A percentile compares a stretch with the other conserved stretches of the same genome.
These are phyloP conservation scores for Tenebrio molitor DNA, from an alignment of 1,140 invertebrate species.

Conservation along the genomic window DNA sequence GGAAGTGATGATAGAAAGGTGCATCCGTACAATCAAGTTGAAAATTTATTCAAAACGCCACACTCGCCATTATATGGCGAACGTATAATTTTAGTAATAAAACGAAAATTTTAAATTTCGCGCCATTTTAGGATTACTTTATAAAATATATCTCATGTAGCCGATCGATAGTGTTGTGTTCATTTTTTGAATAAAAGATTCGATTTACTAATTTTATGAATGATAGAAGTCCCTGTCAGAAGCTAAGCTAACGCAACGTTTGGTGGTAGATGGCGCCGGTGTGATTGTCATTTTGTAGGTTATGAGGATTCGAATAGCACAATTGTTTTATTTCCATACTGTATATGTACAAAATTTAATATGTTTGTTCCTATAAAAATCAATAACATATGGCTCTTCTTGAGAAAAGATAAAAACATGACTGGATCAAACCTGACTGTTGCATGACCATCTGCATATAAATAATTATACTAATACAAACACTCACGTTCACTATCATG, in stretches of 20 bases:
- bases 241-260: too few relatives aligned
- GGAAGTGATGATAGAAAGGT: conserved; percentile 53
- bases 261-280: too few relatives aligned
- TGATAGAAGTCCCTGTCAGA: too few relatives aligned
- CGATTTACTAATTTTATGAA: too few relatives aligned
- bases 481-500: conserved; percentile 49
- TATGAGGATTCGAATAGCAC: too few relatives aligned
- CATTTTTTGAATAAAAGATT: too few relatives aligned
- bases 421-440: conserved; percentile 43
- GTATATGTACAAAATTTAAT: conserved; percentile 52
- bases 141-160: too few relatives aligned
- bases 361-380: conserved; percentile 48
- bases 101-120: too few relatives aligned
- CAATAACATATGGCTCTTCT: conserved; percentile 48
- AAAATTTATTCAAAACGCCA: conserved; percentile 55
- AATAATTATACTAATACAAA: conserved; percentile 43
- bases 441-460: conserved; percentile 28
- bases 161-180: too few relatives aligned
- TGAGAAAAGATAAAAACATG: conserved; percentile 40
- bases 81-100: conserved; percentile 47
- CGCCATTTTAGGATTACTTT: too few relatives aligned
- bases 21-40: conserved; percentile 50
- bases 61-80: conserved; percentile 53
- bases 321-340: conserved; percentile 51
- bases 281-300: too few relatives aligned